Evolutionary conservation across 2,888 invertebrate genomes (phyloP).

Genomic region (Conchocele bisecta): DNA sequence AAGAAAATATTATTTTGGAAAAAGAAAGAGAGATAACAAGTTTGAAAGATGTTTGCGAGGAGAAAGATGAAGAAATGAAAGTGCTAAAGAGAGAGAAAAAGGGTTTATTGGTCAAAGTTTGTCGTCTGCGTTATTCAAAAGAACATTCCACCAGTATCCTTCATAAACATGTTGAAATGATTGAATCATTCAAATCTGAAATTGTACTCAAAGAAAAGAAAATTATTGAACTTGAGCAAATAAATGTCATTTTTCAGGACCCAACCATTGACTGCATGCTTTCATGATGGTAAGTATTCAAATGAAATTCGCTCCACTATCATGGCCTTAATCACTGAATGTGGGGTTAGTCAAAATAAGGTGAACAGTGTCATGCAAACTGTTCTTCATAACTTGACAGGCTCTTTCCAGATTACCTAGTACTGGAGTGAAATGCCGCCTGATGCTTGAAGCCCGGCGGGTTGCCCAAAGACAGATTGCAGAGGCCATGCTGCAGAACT

Average conservation of each 20-base stretch:
- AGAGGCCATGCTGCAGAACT: slow-evolving; percentile 9
- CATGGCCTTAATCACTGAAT: slow-evolving; percentile 29
- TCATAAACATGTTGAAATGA: background rate
- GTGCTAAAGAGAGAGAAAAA: slow-evolving; percentile 5
- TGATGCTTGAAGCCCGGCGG: slow-evolving; percentile 29
- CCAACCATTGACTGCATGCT: slow-evolving; percentile 11
- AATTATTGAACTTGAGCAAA: slow-evolving; percentile 1
- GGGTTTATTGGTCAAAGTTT: slow-evolving; percentile 10
- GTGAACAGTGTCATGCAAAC: slow-evolving; percentile 21
- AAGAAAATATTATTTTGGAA: slow-evolving; percentile 2
- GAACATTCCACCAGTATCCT: background rate
- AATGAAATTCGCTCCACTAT: slow-evolving; percentile 22
- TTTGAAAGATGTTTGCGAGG: background rate
- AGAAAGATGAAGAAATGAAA: background rate
- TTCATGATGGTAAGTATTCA: slow-evolving; percentile 13
- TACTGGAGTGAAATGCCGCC: slow-evolving; percentile 29
- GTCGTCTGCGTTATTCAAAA: background rate
- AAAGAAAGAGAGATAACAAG: slow-evolving; percentile 3
- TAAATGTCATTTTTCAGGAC: slow-evolving; percentile 1
- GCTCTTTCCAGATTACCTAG: slow-evolving; percentile 35
- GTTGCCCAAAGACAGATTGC: slow-evolving; percentile 25
- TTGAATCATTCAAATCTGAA: background rate
- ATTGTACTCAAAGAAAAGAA: slow-evolving; percentile 1
- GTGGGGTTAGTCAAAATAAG: slow-evolving; percentile 31
- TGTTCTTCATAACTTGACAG: slow-evolving; percentile 27